Evolutionary conservation across 2,888 invertebrate species (phyloP).

Genomic region (Nephrotoma flavescens): DNA sequence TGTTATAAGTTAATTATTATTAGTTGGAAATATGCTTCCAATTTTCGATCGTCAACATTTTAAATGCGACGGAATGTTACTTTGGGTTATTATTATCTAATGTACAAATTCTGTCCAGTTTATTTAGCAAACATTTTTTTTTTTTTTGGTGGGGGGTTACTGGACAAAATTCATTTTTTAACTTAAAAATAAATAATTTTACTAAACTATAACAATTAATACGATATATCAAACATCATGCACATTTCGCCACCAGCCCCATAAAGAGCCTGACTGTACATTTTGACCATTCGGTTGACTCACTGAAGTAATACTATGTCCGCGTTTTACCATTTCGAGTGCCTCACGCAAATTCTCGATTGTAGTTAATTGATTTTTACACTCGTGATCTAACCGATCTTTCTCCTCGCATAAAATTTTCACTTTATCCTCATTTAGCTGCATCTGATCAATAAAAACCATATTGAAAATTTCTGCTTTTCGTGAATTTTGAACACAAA

Average conservation of each 20-base stretch:
- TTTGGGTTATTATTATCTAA: neutral
- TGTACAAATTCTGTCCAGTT: neutral
- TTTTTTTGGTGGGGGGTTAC: neutral
- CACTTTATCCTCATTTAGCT: neutral
- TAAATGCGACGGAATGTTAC: neutral
- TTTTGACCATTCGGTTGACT: neutral
- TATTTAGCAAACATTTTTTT: neutral
- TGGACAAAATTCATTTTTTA: neutral
- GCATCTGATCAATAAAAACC: neutral
- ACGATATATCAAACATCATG: conserved; percentile 1
- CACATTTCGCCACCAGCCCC: neutral
- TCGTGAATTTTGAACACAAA: neutral
- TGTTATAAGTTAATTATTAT: neutral
- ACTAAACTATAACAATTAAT: neutral
- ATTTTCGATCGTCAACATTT: neutral
- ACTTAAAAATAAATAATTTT: neutral
- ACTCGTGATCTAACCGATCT: conserved; percentile 6
- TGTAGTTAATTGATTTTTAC: conserved; percentile 12
- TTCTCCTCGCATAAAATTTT: neutral
- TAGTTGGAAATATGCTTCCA: neutral
- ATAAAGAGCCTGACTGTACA: neutral
- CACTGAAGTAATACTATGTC: conserved; percentile 2
- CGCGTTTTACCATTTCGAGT: conserved; percentile 10
- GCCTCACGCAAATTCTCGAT: conserved; percentile 12
- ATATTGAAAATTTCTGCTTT: neutral